These are phyloP conservation scores for Macropus fuliginosus DNA, from an alignment of 2,797 vertebrate genomes.

Conservation along the genomic window DNA sequence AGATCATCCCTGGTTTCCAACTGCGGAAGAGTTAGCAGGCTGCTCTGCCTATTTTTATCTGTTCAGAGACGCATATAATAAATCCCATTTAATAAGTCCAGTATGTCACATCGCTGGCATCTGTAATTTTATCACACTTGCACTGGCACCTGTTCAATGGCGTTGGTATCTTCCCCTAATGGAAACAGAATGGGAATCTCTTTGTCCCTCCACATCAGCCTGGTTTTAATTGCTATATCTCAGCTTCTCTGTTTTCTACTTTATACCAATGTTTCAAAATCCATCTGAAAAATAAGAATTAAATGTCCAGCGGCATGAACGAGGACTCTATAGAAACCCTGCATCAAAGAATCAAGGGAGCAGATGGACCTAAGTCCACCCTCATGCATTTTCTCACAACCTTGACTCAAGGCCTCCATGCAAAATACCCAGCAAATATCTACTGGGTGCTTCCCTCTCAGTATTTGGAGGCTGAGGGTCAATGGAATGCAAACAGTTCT, in stretches of 20 bases:
- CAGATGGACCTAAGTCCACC: neutral
- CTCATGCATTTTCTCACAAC: neutral
- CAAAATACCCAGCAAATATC: neutral
- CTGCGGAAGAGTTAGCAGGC: neutral
- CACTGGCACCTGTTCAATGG: neutral
- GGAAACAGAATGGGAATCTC: neutral
- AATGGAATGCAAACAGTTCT: neutral
- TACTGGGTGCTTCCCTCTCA: neutral
- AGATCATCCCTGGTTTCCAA: neutral
- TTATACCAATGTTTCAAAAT: neutral
- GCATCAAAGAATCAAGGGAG: neutral
- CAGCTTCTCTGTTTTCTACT: neutral
- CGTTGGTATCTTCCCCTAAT: neutral
- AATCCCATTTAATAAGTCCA: slow-evolving; percentile 9
- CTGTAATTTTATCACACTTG: slow-evolving; percentile 7
- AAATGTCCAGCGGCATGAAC: neutral
- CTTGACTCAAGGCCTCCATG: neutral
- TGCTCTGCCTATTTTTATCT: slow-evolving; percentile 9
- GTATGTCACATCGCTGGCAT: neutral
- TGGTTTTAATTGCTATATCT: neutral
- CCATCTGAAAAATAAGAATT: neutral
- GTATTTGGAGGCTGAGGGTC: neutral
- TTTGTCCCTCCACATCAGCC: neutral
- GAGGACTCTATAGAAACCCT: neutral
- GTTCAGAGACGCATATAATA: slow-evolving; percentile 18